Evolutionary conservation across 2,113 vertebrate genomes (phyloP).

Genomic region (Mungos mungo): DNA sequence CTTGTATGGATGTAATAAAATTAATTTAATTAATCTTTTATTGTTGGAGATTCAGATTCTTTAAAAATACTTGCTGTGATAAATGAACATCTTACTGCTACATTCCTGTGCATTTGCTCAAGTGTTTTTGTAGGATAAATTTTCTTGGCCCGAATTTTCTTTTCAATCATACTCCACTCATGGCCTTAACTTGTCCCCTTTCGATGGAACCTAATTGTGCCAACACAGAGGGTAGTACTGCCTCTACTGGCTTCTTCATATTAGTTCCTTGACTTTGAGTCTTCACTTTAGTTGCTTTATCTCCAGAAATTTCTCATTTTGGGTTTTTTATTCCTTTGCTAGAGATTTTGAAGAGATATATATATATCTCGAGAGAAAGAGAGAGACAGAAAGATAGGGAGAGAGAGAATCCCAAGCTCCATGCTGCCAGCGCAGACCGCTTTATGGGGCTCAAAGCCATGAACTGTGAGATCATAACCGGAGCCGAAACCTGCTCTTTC

Average conservation of each 20-base stretch:
- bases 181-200: neutral
- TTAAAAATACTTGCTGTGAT: neutral
- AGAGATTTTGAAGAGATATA: neutral
- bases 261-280: neutral
- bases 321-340: neutral
- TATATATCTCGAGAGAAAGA: too few species aligned
- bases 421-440: too few species aligned
- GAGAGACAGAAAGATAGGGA: too few species aligned
- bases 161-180: neutral
- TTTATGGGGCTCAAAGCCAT: too few species aligned
- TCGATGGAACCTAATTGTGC: neutral
- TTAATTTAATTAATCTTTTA: neutral
- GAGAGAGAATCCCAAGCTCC: too few species aligned
- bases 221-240: neutral
- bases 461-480: too few species aligned
- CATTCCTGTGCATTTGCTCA: neutral
- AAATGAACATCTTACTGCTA: neutral
- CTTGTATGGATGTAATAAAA: neutral
- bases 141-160: neutral
- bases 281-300: neutral
- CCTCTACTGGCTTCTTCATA: neutral
- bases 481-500: neutral
- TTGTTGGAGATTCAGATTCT: neutral
- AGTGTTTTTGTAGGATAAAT: neutral
- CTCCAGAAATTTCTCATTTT: neutral